Evolutionary conservation across 2,113 vertebrate species (phyloP), one percentile per base, ranked within the genome.

Genomic region (Laticauda colubrina): DNA sequence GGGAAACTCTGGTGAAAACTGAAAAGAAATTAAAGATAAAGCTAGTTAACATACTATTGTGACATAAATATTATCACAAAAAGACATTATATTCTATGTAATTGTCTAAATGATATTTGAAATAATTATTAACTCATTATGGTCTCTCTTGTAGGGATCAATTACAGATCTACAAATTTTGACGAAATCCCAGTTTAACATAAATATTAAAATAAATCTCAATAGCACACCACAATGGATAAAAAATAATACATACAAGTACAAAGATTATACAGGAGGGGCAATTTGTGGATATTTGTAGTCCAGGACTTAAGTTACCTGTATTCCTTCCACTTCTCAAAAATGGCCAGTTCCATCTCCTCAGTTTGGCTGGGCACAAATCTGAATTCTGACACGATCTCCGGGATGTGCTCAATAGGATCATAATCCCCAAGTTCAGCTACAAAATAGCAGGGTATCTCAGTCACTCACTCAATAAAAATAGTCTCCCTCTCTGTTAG

Each of bases 341-440:
- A 99, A 95, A 99, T 97, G 8, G 98, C 98, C 3, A 98, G 94
- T 95, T 99, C 99, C 98, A 99, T 98, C 8, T 98, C 98, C 95
- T 99, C 99, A 0, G 98, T 99, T 98, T 99, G 99, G 59, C 98
- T 97, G 2, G 98, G 99, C 85, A 98, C 98, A 96, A 99, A 99
- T 75, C 98, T 98, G 96, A 99, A 99, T 96, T 99, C 99, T 23
- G 99, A 98, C 91, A 99, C 99, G 95, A 99, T 97, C 24, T 99
- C 99, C 94, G 98, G 97, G 69, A 96, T 97, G 0, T 99, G 98
- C 81, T 99, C 99, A 45, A 98, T 96, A 59, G 99, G 98, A 96
- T 99, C 99, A 94, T 98, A 99, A 93, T 99, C 99, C 7, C 99
- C 99, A 81, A 99, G 96, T 97, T 99, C 99, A 94, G 99, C 99